Conservation (phyloP, 2,888 invertebrate genomes). For the Orthonevra nobilis region DNA sequence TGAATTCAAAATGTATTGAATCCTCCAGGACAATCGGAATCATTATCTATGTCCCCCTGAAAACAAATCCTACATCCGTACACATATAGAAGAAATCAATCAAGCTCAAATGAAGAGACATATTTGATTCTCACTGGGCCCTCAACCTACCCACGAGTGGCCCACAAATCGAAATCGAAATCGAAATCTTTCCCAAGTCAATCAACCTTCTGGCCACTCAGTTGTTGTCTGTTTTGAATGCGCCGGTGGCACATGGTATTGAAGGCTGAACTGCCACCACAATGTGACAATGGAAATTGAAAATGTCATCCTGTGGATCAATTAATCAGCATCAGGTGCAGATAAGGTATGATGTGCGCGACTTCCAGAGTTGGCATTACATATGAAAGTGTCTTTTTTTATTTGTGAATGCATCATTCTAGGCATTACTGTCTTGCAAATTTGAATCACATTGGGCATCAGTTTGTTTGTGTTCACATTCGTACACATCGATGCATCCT, state of each 20-base stretch:
- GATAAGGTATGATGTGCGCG: slow-evolving; percentile 44
- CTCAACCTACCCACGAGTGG: slow-evolving; percentile 19
- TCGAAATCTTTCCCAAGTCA: slow-evolving; percentile 16
- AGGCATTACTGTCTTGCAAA: no score
- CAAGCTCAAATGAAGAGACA: slow-evolving; percentile 26
- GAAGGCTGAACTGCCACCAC: background rate
- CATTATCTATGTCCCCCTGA: slow-evolving; percentile 8
- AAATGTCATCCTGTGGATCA: slow-evolving; percentile 59
- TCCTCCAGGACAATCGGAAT: no score
- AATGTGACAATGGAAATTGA: slow-evolving; percentile 51
- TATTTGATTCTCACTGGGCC: slow-evolving; percentile 32
- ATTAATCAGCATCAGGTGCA: slow-evolving; percentile 65
- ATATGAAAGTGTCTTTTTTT: no score
- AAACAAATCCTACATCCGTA: background rate
- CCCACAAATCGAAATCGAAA: slow-evolving; percentile 37
- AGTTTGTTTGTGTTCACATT: no score
- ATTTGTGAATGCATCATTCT: no score
- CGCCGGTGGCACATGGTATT: slow-evolving; percentile 22
- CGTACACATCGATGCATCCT: no score
- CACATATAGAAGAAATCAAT: slow-evolving; percentile 57
- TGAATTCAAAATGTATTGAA: slow-evolving; percentile 42
- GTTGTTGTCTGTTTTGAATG: slow-evolving; percentile 11
- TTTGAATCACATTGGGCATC: no score
- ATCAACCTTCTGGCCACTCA: slow-evolving; percentile 18
- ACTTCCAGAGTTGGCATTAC: no score